Base-by-base conservation (phyloP, 2,113 vertebrate species). In the Isurus oxyrinchus region DNA sequence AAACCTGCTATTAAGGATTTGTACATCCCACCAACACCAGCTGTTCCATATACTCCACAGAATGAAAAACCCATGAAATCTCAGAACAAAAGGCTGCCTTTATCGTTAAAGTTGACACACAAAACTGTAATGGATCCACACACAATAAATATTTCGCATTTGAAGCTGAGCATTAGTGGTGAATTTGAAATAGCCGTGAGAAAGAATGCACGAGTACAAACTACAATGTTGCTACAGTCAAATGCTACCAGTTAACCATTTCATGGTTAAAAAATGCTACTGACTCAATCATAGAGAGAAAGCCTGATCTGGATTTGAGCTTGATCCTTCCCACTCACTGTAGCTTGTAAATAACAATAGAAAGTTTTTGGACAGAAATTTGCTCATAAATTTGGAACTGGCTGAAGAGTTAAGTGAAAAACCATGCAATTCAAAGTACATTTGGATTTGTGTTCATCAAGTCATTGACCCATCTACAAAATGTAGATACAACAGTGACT, bases 1-100 rank as follows among this genome's bases (percentile, higher is more conserved):
- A 99, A 99, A 96, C 97, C 99, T 0, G 97, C 98, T 96, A 98
- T 99, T 97, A 96, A 99, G 97, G 99, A 99, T 96, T 97, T 99
- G 49, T 98, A 98, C 96, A 98, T 99, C 87, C 99, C 99, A 61
- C 99, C 99, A 95, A 99, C 99, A 0, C 99, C 99, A 0, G 96
- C 98, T 16, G 97, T 98, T 1, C 99, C 99, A 0, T 99, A 99
- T 97, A 97, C 97, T 2, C 99, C 99, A 27, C 97, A 98, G 99
- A 99, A 98, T 91, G 98, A 96, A 69, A 76, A 3, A 72, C 96
- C 2, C 66, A 1, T 0, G 3, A 0, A 10, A 40, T 0, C 23
- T 0, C 53, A 87, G 66, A 96, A 93, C 63, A 96, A n/a, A 25
- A 8, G 0, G 0, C 0, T 84, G 59, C 10, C 66, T 72, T 3